A percentile compares a stretch with the other conserved stretches of the same genome.
phyloP scores from a whole-genome alignment of 2,797 vertebrate species.

The Anabas testudineus region DNA sequence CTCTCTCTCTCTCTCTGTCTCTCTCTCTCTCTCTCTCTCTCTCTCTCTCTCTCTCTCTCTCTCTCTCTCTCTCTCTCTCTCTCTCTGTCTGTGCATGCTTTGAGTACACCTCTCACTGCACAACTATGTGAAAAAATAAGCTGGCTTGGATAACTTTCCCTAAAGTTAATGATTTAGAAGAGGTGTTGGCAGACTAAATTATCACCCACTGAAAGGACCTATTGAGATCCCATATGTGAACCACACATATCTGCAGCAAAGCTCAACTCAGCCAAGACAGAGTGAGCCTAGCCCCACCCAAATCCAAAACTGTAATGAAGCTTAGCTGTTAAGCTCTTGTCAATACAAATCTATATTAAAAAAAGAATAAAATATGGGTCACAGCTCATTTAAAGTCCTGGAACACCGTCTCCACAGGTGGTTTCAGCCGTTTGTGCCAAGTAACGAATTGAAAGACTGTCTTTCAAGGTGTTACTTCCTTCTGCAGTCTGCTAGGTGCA shows the following conservation, averaged over 20 bases:
- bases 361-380: constrained; percentile 43
- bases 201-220: constrained; percentile 73
- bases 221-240: constrained; percentile 67
- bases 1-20: constrained; percentile 21
- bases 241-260: constrained; percentile 55
- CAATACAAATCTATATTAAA: constrained; percentile 19
- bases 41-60: constrained; percentile 33
- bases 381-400: constrained; percentile 27
- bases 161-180: constrained; percentile 76
- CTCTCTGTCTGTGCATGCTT: constrained; percentile 37
- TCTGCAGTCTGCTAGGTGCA: constrained; percentile 13
- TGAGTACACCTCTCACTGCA: constrained; percentile 50
- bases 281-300: constrained; percentile 17
- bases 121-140: constrained; percentile 61
- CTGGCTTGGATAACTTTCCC: constrained; percentile 49
- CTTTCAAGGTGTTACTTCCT: constrained; percentile 53
- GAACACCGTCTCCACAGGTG: constrained; percentile 15
- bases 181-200: constrained; percentile 75
- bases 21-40: too few relatives aligned
- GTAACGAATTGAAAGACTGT: constrained; percentile 32
- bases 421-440: constrained; percentile 22
- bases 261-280: constrained; percentile 30
- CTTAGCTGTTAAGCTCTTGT: constrained; percentile 26
- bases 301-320: constrained; percentile 37
- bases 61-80: constrained; percentile 21